phyloP scores from a whole-genome alignment of 92 coral and sea anemone species.

The Zoanthus solanderi region DNA sequence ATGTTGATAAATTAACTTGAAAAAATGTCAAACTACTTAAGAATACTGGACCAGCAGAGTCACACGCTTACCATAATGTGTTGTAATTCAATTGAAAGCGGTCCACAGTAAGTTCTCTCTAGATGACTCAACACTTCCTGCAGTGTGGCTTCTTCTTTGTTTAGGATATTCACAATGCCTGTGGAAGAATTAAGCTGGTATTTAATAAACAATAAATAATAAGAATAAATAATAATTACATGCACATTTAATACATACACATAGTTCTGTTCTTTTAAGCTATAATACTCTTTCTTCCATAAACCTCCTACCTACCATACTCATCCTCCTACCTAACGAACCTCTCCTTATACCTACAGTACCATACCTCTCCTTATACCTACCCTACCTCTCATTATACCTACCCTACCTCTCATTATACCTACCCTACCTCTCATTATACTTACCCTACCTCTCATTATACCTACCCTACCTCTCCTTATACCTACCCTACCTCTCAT shows the following conservation, averaged over 20 bases:
- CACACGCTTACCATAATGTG: conserved; percentile 25
- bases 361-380: background rate
- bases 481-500: background rate
- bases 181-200: background rate
- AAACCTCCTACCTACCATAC: background rate
- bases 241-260: too few species aligned
- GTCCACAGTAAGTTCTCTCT: conserved; percentile 43
- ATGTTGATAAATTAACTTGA: too few species aligned
- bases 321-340: background rate
- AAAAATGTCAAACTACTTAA: too few species aligned
- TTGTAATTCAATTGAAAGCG: conserved; percentile 28
- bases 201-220: background rate
- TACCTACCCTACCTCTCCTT: background rate
- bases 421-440: background rate
- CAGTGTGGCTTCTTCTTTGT: conserved; percentile 13
- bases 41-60: too few species aligned
- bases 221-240: background rate
- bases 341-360: background rate
- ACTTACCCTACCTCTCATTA: background rate
- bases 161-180: conserved; percentile 30
- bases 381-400: background rate
- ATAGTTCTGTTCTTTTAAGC: too few species aligned
- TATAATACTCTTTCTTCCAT: too few species aligned
- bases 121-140: conserved; percentile 12
- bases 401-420: background rate